phyloP scores from a whole-genome alignment of 2,113 vertebrate genomes.

The Sphyrna mokarran region DNA sequence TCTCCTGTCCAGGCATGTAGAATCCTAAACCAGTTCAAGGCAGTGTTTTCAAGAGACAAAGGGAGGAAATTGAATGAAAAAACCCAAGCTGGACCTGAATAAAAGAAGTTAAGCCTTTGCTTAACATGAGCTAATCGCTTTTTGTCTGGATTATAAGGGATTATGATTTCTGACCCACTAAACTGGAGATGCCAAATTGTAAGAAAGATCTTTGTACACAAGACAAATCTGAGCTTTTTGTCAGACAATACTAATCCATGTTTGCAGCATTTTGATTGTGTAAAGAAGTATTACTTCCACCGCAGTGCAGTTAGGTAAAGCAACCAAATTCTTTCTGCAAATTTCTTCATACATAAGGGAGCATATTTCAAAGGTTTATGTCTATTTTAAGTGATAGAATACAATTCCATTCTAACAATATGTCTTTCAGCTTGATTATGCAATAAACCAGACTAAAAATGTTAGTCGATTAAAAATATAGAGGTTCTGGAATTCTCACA shows the following conservation, averaged over 20 bases:
- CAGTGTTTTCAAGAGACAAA: not conserved
- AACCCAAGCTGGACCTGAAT: not conserved
- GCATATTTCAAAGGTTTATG: not conserved
- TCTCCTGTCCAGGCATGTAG: not conserved
- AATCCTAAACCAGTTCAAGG: not conserved
- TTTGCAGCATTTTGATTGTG: not conserved
- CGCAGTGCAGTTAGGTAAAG: not conserved
- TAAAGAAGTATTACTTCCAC: not conserved
- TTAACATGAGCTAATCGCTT: constrained; percentile 23
- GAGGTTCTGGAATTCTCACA: not conserved
- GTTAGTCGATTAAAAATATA: not conserved
- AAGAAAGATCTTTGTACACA: not conserved
- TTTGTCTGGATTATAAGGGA: constrained; percentile 21
- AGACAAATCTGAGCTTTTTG: not conserved
- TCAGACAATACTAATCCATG: not conserved
- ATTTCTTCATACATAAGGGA: not conserved
- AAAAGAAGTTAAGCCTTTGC: constrained; percentile 14
- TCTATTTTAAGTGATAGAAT: not conserved
- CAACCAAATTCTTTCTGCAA: not conserved
- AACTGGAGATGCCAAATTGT: constrained; percentile 19
- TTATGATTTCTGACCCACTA: constrained; percentile 16
- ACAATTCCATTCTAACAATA: not conserved
- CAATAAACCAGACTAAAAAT: not conserved
- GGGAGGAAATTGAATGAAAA: not conserved
- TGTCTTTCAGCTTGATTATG: not conserved